Evolutionary conservation across 2,888 invertebrate genomes (phyloP), one percentile per base, ranked within the genome.

Genomic region (Apocheima hispidaria): DNA sequence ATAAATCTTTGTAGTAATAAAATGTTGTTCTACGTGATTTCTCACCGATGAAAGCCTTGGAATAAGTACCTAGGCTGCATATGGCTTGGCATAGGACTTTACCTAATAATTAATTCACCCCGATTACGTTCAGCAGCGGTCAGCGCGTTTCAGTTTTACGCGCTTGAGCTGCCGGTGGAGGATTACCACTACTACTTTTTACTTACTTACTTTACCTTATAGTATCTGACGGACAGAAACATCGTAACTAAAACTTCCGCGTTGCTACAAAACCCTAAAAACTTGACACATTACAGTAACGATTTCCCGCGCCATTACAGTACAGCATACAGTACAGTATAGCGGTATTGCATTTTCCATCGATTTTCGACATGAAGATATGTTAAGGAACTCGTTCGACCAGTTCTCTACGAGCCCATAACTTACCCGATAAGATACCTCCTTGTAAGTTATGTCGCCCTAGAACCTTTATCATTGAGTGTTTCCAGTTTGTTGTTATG

Each of bases 311-410:
- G n/a, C 16, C 33, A 33, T 48, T n/a, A 48, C 6, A 48, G 20
- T n/a, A n/a, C n/a, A n/a, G n/a, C n/a, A n/a, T n/a, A n/a, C n/a
- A n/a, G n/a, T n/a, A n/a, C n/a, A n/a, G n/a, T n/a, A n/a, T n/a
- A n/a, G n/a, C n/a, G n/a, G n/a, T n/a, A n/a, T 20, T 48, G 48
- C 48, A 33, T 48, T 48, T 48, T 33, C 48, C 48, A 21, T 48
- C 48, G 33, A 48, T 18, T 20, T 20, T 20, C 33, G 33, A n/a
- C 33, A n/a, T n/a, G n/a, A n/a, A n/a, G n/a, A n/a, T n/a, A n/a
- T n/a, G n/a, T n/a, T n/a, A n/a, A n/a, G 20, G 18, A 48, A 48
- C 48, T n/a, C 12, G 48, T 20, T 48, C 9, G n/a, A 33, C 48
- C 33, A 33, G 20, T 30, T 14, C 30, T 48, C 20, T 48, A 48